Percentiles rank a stretch among this genome's conserved stretches.
Evolutionary conservation across 2,888 invertebrate species (phyloP).

Genomic region (Oscheius onirici): DNA sequence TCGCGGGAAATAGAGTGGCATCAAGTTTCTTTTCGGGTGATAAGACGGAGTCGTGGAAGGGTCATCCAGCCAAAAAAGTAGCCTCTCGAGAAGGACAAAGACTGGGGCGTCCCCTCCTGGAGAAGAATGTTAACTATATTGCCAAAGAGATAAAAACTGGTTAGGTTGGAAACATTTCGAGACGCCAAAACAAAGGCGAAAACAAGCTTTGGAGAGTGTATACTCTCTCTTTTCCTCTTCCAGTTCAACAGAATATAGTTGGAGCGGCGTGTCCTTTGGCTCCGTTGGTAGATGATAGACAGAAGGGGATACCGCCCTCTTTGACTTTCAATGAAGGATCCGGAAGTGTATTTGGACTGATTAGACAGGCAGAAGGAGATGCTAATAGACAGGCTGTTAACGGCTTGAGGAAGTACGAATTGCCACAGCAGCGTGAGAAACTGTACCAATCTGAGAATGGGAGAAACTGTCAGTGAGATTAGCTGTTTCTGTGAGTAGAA

Average conservation of each 20-base stretch:
- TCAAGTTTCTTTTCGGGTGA: too few relatives aligned
- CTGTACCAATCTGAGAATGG: too few relatives aligned
- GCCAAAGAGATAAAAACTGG: conserved; percentile 27
- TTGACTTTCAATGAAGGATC: conserved; percentile 6
- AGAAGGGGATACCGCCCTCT: too few relatives aligned
- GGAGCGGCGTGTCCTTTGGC: background rate
- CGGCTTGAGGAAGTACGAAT: too few relatives aligned
- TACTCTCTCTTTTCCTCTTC: too few relatives aligned
- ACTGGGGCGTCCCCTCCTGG: background rate
- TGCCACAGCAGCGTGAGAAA: too few relatives aligned
- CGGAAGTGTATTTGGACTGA: background rate
- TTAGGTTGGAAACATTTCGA: conserved; percentile 32
- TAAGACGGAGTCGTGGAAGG: conserved; percentile 12
- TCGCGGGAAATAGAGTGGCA: too few relatives aligned
- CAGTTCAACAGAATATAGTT: too few relatives aligned
- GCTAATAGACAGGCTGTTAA: too few relatives aligned
- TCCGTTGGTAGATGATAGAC: background rate
- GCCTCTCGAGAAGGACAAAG: background rate
- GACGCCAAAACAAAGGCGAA: conserved; percentile 21
- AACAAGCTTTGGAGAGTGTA: conserved; percentile 15
- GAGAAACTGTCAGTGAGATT: too few relatives aligned
- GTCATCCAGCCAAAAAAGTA: conserved; percentile 7
- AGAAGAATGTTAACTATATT: conserved; percentile 31
- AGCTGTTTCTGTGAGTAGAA: too few relatives aligned
- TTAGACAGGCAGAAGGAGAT: too few relatives aligned